These are phyloP conservation scores for Neoascia interrupta DNA, from an alignment of 2,888 invertebrate species.

Conservation along the genomic window DNA sequence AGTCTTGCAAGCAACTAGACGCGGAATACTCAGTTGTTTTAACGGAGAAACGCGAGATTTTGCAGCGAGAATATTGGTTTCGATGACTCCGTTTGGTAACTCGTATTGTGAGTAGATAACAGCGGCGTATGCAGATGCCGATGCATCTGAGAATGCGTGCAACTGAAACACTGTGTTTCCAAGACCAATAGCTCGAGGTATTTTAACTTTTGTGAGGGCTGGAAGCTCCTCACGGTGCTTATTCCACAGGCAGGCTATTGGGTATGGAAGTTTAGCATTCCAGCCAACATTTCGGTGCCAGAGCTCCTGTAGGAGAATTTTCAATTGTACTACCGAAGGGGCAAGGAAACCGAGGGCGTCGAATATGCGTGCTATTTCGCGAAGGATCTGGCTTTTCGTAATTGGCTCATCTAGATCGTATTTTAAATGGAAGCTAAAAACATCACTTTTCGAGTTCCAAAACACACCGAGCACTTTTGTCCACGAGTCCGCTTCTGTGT, in stretches of 20 bases:
- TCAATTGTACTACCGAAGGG: slow-evolving; percentile 53
- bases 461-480: slow-evolving; percentile 52
- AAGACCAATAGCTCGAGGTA: slow-evolving; percentile 21
- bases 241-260: slow-evolving; percentile 16
- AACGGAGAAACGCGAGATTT: slow-evolving; percentile 23
- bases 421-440: slow-evolving; percentile 32
- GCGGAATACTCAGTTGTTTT: slow-evolving; percentile 34
- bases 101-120: slow-evolving; percentile 4
- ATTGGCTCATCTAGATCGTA: neutral
- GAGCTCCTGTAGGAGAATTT: slow-evolving; percentile 57
- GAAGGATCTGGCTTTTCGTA: slow-evolving; percentile 18
- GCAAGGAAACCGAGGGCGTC: slow-evolving; percentile 57
- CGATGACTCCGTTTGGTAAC: neutral
- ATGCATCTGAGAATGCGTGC: slow-evolving; percentile 41
- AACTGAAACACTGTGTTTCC: neutral
- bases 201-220: slow-evolving; percentile 3
- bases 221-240: slow-evolving; percentile 22
- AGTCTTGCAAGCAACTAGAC: slow-evolving; percentile 38
- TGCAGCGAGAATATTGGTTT: slow-evolving; percentile 8
- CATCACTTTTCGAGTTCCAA: slow-evolving; percentile 44
- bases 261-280: slow-evolving; percentile 48
- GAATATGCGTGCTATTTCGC: slow-evolving; percentile 33
- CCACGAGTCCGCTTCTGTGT: neutral
- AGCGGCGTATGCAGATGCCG: neutral
- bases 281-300: slow-evolving; percentile 51